These are phyloP conservation scores for Tenodera sinensis DNA, from an alignment of 2,888 invertebrate species.

Conservation along the genomic window DNA sequence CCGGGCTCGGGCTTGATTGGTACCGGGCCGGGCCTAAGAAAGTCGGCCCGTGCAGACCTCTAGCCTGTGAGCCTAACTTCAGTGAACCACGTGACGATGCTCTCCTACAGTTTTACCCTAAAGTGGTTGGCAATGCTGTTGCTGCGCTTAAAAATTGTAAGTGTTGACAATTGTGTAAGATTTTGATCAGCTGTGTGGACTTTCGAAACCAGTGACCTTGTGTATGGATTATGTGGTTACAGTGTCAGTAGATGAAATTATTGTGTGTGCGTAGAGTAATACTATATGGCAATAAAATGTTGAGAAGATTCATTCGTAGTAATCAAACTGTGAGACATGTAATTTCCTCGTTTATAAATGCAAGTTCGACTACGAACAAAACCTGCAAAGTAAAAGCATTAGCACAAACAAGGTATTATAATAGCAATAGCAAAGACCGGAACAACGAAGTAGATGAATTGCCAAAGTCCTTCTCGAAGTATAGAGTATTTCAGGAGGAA, in stretches of 20 bases:
- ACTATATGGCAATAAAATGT: background rate
- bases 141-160: too few species aligned
- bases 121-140: too few species aligned
- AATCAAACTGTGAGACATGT: background rate
- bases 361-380: background rate
- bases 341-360: background rate
- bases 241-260: background rate
- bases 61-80: too few species aligned
- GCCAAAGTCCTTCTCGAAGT: slow-evolving; percentile 50
- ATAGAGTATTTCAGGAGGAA: slow-evolving; percentile 66
- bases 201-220: background rate
- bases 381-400: background rate
- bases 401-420: background rate
- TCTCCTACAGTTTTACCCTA: too few species aligned
- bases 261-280: background rate
- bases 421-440: background rate
- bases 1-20: too few species aligned
- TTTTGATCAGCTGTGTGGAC: background rate
- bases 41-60: too few species aligned
- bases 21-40: too few species aligned
- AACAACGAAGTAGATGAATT: background rate
- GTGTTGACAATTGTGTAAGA: too few species aligned
- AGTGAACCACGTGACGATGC: too few species aligned
- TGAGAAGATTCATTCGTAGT: background rate
- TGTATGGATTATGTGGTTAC: background rate